Evolutionary conservation across 2,888 invertebrate species (phyloP).

Genomic region (Dasypolia templi): DNA sequence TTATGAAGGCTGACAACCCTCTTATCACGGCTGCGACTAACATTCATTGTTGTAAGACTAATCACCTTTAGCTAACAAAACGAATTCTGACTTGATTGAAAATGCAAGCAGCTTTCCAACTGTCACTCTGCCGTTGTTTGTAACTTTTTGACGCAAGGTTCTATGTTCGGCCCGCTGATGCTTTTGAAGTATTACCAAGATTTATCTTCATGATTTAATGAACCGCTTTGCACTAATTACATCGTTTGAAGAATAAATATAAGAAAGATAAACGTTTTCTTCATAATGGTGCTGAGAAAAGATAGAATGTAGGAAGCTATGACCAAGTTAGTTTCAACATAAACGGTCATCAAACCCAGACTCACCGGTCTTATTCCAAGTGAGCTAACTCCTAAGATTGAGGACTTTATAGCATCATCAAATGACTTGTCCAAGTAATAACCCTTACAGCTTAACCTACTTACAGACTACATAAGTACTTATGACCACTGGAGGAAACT

Average conservation of each 20-base stretch:
- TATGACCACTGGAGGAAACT: constrained; percentile 62
- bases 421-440: constrained; percentile 51
- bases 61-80: constrained; percentile 62
- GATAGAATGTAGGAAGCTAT: constrained; percentile 17
- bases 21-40: constrained; percentile 57
- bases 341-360: constrained; percentile 54
- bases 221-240: constrained; percentile 37
- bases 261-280: constrained; percentile 38
- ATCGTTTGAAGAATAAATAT: constrained; percentile 15
- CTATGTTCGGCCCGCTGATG: constrained; percentile 18
- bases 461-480: constrained; percentile 51
- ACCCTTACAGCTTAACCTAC: constrained; percentile 57
- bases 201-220: constrained; percentile 45
- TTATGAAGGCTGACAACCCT: constrained; percentile 78
- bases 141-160: constrained; percentile 39
- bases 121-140: constrained; percentile 32
- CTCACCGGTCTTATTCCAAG: constrained; percentile 30
- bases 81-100: constrained; percentile 56
- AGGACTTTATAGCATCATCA: constrained; percentile 51
- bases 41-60: constrained; percentile 64
- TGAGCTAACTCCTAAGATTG: constrained; percentile 38
- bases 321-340: constrained; percentile 36
- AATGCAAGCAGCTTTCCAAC: constrained; percentile 47
- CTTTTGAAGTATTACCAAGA: constrained; percentile 32
- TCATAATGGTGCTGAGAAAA: constrained; percentile 37